Evolutionary conservation across 2,888 invertebrate genomes (phyloP), one percentile per base, ranked within the genome.

Genomic region (Macrostomum cliftonense): DNA sequence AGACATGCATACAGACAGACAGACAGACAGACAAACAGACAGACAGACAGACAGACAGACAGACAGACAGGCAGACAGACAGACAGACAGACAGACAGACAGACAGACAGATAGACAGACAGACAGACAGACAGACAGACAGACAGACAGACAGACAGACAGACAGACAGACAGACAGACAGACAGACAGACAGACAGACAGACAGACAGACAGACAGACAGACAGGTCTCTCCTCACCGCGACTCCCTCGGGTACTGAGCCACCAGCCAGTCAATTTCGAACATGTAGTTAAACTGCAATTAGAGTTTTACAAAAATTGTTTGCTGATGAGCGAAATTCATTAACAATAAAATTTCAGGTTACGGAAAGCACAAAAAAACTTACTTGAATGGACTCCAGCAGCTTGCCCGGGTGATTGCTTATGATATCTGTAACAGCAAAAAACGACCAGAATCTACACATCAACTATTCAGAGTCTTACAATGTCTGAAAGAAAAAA

Each of bases 241-340:
- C 80, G 80, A 59, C 78, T 78, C 59, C 79, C 76, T 60, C n/a
- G 70, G 67, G 55, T 89, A 89, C 59, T 88, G 85, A 0, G 83
- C 79, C 49, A 86, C 72, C 0, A 91, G 67, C 87, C 88, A 93
- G 1, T 80, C 81, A 12, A 84, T 75, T 59, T 91, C 87, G 39
- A 88, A 81, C 82, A 89, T 84, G 61, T 85, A 91, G 68, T 86
- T 91, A 21, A 91, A 81, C 71, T 91, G 85, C 21, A 54, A 45
- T 19, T 19, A 40, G 37, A 44, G 51, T 13, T 36, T 14, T 38
- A 12, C 17, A 28, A 42, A 46, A 21, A 28, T 45, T 1, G 37
- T 12, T 2, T 14, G 37, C 17, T 12, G 13, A n/a, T 37, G 1
- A 12, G 12, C 13, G 28, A 4, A 9, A 7, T 28, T 7, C 5